These are phyloP conservation scores for Diaperis boleti DNA, from an alignment of 2,888 invertebrate species.

Conservation along the genomic window DNA sequence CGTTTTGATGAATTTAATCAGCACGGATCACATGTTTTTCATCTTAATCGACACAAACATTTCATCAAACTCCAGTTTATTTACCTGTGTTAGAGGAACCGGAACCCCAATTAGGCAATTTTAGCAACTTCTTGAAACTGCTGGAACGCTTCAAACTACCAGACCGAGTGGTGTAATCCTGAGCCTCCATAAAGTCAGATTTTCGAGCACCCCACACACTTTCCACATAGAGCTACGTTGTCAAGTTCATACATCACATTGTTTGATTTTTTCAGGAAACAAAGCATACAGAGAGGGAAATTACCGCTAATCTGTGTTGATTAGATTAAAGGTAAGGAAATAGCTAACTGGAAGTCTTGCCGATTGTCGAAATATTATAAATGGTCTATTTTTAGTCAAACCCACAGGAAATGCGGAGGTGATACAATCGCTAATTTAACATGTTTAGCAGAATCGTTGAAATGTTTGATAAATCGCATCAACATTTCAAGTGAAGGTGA, in stretches of 20 bases:
- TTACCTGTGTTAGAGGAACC: slow-evolving; percentile 46
- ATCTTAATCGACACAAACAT: not conserved
- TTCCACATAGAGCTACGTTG: slow-evolving; percentile 14
- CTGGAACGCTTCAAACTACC: slow-evolving; percentile 69
- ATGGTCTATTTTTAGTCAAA: slow-evolving; percentile 38
- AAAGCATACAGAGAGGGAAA: not conserved
- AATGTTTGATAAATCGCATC: slow-evolving; percentile 23
- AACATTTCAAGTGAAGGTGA: slow-evolving; percentile 7
- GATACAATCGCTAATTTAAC: slow-evolving; percentile 43
- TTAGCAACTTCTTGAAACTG: slow-evolving; percentile 70
- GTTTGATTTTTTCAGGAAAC: slow-evolving; percentile 6
- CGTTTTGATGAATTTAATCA: slow-evolving; percentile 6
- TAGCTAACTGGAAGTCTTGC: slow-evolving; percentile 16
- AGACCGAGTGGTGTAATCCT: slow-evolving; percentile 61
- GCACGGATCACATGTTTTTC: not conserved
- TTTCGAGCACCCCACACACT: slow-evolving; percentile 26
- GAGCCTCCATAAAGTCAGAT: slow-evolving; percentile 57
- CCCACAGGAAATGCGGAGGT: slow-evolving; percentile 43
- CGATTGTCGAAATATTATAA: slow-evolving; percentile 35
- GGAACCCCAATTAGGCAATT: slow-evolving; percentile 67
- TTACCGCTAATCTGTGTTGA: not conserved
- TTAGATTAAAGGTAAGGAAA: slow-evolving; percentile 30
- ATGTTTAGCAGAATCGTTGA: slow-evolving; percentile 31
- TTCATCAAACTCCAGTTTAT: slow-evolving; percentile 15
- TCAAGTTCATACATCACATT: slow-evolving; percentile 9